A percentile compares a stretch with the other conserved stretches of the same genome.
phyloP scores from a whole-genome alignment of 2,888 invertebrate genomes.

The Hyposoter didymator region DNA sequence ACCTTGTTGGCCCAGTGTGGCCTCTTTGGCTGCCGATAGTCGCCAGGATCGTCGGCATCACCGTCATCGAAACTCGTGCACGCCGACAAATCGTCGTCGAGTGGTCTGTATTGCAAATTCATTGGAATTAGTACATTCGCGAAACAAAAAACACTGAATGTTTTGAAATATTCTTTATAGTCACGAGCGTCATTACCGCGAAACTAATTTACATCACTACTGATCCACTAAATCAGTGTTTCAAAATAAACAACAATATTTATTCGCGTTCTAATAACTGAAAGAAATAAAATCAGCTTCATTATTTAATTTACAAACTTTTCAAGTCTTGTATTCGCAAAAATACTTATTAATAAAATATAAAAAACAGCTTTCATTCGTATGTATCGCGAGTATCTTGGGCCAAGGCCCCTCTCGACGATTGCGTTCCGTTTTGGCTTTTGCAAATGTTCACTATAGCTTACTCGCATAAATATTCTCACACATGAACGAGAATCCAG shows the following conservation, averaged over 20 bases:
- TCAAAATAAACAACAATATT: background rate
- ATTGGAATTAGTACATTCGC: conserved; percentile 2
- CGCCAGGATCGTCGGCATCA: conserved; percentile 85
- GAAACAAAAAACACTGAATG: background rate
- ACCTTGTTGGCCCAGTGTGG: conserved; percentile 95
- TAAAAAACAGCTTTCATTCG: conserved; percentile 12
- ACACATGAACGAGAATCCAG: background rate
- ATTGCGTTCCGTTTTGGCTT: conserved; percentile 29
- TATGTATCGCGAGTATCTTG: conserved; percentile 25
- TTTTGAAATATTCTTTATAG: background rate
- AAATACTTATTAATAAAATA: background rate
- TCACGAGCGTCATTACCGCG: background rate
- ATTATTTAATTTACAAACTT: background rate
- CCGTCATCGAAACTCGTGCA: conserved; percentile 91
- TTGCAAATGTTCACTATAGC: conserved; percentile 24
- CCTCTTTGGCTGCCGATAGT: conserved; percentile 90
- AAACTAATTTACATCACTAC: background rate
- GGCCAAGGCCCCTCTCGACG: conserved; percentile 31
- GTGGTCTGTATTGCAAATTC: conserved; percentile 86
- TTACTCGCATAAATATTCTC: background rate
- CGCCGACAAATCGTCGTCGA: conserved; percentile 90
- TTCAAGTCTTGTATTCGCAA: background rate
- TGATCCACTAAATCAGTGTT: background rate
- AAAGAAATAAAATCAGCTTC: background rate
- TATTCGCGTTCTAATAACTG: background rate